Percentiles rank a stretch among this genome's conserved stretches.
These are phyloP conservation scores for Gryllus bimaculatus DNA, from an alignment of 1,140 invertebrate genomes.

Conservation along the genomic window DNA sequence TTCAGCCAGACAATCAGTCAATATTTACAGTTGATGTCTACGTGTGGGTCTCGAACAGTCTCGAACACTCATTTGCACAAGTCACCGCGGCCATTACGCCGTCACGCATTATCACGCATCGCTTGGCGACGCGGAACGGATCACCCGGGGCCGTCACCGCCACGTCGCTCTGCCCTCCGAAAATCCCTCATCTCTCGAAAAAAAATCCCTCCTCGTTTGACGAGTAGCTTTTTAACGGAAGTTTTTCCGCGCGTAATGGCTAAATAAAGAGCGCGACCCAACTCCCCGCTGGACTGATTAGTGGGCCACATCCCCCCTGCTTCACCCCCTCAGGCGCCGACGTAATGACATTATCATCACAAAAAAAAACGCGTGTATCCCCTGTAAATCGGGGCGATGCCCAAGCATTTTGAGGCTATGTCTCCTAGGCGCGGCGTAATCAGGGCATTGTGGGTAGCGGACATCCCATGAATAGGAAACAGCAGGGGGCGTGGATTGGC, in stretches of 20 bases:
- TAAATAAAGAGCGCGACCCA: neutral
- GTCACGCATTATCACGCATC: neutral
- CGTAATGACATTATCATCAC: neutral
- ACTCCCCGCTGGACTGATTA: neutral
- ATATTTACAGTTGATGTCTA: no score
- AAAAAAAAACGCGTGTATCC: neutral
- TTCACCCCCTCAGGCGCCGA: neutral
- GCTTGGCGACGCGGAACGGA: neutral
- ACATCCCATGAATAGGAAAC: neutral
- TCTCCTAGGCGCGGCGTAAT: neutral
- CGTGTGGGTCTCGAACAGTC: no score
- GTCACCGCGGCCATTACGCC: neutral
- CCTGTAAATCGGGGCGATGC: neutral
- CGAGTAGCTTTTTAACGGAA: neutral
- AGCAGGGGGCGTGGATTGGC: neutral
- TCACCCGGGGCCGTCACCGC: neutral
- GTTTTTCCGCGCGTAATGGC: neutral
- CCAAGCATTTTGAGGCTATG: neutral
- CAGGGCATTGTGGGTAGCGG: neutral
- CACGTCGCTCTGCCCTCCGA: neutral
- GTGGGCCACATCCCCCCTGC: neutral
- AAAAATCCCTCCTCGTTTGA: neutral
- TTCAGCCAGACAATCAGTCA: no score
- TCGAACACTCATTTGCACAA: neutral
- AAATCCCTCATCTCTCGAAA: slow-evolving; percentile 1